Base-by-base conservation (phyloP, 2,888 invertebrate species). In the Ashinkailepas kermadecensis region DNA sequence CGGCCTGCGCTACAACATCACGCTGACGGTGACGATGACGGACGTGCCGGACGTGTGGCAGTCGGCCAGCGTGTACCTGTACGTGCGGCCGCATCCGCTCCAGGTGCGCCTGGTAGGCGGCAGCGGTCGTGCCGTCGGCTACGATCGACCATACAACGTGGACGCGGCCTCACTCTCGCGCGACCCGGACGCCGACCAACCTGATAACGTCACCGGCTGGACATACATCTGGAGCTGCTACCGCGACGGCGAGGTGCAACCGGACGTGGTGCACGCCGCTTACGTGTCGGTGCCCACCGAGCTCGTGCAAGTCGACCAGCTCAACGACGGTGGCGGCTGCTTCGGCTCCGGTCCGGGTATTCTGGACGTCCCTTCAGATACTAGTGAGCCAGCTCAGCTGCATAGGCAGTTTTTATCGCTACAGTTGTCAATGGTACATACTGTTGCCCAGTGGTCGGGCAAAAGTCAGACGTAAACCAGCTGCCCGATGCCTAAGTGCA, bases 341-440 rank as follows among this genome's bases (percentile, higher is more conserved):
- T 82, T 82, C 80, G 82, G 82, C 23, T 59, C 81, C 8, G 82
- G 82, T 6, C 81, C 82, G 0, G 82, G 82, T 0, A 11, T 74
- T 15, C 81, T 82, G 23, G 67, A 81, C n/a, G 80, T 82, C 11
- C 21, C 81, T 15, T 54, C 62, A n/a, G 57, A 57, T 13, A 80
- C 54, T n/a, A 79, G 82, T 82, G 23, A 18, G 82, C n/a, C 18
- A 13, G 4, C 23, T 7, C 39, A 39, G 39, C 39, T 39, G 39
- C 2, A 39, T 39, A 39, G 39, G 39, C 39, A 39, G 39, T 39
- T 39, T 1, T 4, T 39, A 39, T 39, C 39, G 39, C 39, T 39
- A 39, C 39, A 39, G 39, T 1, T 39, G 39, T 39, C 39, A 39
- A 39, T 4, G 39, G 39, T 39, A 39, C 39, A 39, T 39, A 39